phyloP scores from a whole-genome alignment of 2,888 invertebrate species.

The Ptilodon capucinus region DNA sequence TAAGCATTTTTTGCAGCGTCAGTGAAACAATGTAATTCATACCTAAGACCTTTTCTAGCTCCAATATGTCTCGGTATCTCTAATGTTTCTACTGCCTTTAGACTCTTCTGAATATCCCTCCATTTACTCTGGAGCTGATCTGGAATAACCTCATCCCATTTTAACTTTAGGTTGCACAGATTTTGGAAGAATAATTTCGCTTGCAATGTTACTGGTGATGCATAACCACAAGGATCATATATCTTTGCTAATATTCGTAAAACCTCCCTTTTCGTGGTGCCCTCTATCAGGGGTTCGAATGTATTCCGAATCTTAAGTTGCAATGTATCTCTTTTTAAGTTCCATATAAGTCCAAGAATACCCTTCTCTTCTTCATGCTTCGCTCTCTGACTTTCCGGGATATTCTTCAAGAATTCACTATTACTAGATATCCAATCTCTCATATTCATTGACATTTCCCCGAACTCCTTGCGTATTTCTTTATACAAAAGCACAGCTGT shows the following conservation, averaged over 20 bases:
- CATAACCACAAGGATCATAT: slow-evolving; percentile 18
- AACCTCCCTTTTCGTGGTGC: not conserved
- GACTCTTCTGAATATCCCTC: not conserved
- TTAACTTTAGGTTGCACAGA: slow-evolving; percentile 3
- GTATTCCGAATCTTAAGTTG: not conserved
- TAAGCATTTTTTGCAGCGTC: slow-evolving; percentile 7
- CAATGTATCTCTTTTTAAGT: not conserved
- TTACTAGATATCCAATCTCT: slow-evolving; percentile 12
- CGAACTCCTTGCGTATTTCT: not conserved
- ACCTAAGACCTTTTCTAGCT: not conserved
- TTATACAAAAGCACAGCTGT: slow-evolving; percentile 4
- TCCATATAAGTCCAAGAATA: slow-evolving; percentile 9
- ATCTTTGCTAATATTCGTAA: slow-evolving; percentile 4
- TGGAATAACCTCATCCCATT: slow-evolving; percentile 9
- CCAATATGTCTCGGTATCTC: not conserved
- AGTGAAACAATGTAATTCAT: slow-evolving; percentile 5
- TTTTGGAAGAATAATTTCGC: slow-evolving; percentile 13
- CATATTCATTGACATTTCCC: slow-evolving; percentile 13
- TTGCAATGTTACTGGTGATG: slow-evolving; percentile 3
- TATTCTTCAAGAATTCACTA: not conserved
- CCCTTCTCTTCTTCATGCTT: not conserved
- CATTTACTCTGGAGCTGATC: not conserved
- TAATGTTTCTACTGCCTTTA: not conserved
- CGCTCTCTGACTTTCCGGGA: not conserved
- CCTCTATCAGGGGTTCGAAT: not conserved